Evolutionary conservation across 2,797 vertebrate genomes (phyloP).

Genomic region (Pipistrellus kuhlii): DNA sequence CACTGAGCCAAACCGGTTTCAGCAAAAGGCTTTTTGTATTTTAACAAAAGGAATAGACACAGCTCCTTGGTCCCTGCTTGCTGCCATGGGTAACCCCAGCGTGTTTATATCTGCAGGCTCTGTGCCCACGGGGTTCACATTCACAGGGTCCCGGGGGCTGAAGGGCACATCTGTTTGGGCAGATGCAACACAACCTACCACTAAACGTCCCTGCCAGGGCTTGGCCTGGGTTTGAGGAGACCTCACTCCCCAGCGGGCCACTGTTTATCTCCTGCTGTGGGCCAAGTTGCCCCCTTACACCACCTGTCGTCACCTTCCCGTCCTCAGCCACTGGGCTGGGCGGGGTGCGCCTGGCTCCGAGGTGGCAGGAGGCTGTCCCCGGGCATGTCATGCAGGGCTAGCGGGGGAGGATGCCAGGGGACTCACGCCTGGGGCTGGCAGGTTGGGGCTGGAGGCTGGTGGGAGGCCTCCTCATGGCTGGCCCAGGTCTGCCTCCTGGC

Average conservation of each 20-base stretch:
- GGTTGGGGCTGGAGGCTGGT: neutral
- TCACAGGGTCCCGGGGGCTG: no score
- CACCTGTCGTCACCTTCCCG: fast-evolving
- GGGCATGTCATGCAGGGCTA: neutral
- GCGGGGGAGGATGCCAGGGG: neutral
- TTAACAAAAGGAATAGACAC: no score
- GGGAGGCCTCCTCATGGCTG: neutral
- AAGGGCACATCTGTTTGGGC: neutral
- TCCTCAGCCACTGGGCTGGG: no score
- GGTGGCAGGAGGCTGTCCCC: neutral
- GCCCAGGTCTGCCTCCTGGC: neutral
- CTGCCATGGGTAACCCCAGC: no score
- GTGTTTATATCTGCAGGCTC: neutral
- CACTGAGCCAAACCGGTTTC: no score
- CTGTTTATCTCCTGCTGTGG: neutral
- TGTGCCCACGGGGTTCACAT: neutral
- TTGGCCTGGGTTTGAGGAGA: no score
- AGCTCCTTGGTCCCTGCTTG: no score
- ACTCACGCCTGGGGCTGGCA: neutral
- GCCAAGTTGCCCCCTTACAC: neutral
- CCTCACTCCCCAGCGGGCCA: fast-evolving
- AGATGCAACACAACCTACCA: fast-evolving
- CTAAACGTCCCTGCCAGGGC: neutral
- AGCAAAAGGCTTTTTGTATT: no score
- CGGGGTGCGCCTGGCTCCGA: neutral